Evolutionary conservation across 2,797 vertebrate species (phyloP).

Genomic region (Thripadectes ignobilis): DNA sequence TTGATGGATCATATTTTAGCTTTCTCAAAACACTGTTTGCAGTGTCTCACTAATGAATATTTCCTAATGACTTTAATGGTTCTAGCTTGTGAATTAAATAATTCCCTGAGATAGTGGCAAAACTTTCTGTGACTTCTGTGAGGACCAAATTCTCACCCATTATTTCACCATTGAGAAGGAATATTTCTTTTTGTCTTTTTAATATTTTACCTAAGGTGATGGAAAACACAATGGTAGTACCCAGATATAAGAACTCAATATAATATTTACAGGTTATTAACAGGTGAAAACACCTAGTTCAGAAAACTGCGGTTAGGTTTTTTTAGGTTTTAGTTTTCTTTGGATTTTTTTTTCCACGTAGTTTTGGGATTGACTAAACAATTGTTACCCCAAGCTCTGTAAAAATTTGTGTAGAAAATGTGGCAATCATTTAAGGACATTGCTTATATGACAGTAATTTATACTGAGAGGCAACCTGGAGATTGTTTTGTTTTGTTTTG

Average conservation of each 20-base stretch:
- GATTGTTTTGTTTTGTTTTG: background rate
- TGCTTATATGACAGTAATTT: background rate
- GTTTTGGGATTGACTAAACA: background rate
- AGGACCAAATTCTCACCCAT: background rate
- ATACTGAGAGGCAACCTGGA: background rate
- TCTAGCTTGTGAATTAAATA: background rate
- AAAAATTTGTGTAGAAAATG: background rate
- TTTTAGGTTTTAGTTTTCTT: background rate
- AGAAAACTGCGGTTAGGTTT: background rate
- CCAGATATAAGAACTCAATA: background rate
- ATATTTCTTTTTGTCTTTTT: background rate
- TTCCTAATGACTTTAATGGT: rapidly evolving
- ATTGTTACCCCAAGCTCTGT: background rate
- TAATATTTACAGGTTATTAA: background rate
- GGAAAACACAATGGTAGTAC: background rate
- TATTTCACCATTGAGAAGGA: background rate
- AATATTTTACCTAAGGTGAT: background rate
- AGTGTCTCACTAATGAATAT: background rate
- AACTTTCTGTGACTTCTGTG: background rate
- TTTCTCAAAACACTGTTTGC: background rate
- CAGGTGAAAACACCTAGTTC: background rate
- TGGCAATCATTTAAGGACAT: rapidly evolving
- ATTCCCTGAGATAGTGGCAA: background rate
- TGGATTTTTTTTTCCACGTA: background rate
- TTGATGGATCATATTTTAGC: background rate